These are phyloP conservation scores for Polypterus bichir DNA, from an alignment of 2,113 vertebrate species.

Conservation along the genomic window DNA sequence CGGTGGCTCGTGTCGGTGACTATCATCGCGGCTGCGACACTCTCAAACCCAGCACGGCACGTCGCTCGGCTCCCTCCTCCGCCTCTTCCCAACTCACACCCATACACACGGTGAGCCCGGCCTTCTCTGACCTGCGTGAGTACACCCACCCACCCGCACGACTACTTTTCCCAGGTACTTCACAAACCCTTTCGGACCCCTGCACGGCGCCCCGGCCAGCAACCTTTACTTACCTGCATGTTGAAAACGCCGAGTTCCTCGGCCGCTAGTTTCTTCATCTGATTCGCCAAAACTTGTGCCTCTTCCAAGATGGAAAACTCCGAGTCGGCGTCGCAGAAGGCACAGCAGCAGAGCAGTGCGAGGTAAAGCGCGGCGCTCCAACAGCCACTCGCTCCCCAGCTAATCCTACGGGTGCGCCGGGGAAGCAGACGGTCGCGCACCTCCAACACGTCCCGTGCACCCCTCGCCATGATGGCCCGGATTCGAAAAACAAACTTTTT, in stretches of 20 bases:
- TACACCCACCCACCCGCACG: too few relatives aligned
- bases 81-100: too few relatives aligned
- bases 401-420: not conserved
- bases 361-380: conserved; percentile 21
- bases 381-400: conserved; percentile 19
- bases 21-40: too few relatives aligned
- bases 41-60: too few relatives aligned
- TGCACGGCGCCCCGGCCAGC: not conserved
- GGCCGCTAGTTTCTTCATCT: conserved; percentile 79
- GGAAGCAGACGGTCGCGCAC: not conserved
- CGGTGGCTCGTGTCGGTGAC: too few relatives aligned
- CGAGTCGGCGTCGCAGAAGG: conserved; percentile 54
- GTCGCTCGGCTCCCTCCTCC: too few relatives aligned
- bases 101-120: too few relatives aligned
- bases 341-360: conserved; percentile 40
- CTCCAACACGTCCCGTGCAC: conserved; percentile 16
- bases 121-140: too few relatives aligned
- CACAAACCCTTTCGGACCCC: too few relatives aligned
- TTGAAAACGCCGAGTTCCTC: conserved; percentile 86
- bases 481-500: not conserved
- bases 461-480: conserved; percentile 51
- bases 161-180: too few relatives aligned
- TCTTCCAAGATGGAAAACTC: conserved; percentile 90
- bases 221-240: conserved; percentile 73
- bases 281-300: conserved; percentile 74